Evolutionary conservation across 2,888 invertebrate species (phyloP), one percentile per base, ranked within the genome.

Genomic region (Aphidius colemani): DNA sequence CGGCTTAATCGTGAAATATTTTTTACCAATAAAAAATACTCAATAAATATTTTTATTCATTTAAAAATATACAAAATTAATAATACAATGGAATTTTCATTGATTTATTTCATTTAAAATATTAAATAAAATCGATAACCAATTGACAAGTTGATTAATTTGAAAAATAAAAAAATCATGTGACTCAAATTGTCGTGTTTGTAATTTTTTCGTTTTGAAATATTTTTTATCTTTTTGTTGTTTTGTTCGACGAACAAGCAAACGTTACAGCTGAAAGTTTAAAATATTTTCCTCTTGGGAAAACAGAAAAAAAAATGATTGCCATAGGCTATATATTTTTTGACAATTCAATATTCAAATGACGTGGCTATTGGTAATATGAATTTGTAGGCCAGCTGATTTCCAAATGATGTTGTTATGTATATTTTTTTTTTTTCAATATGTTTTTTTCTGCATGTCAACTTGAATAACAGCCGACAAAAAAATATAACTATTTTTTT

Each of bases 271-370:
- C 30, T 56, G 18, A 30, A 56, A 46, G 30, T 56, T 51, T 48
- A 11, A 59, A 59, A 49, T 39, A n/a, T 49, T 45, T 45, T 13
- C 18, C 13, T 39, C 50, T 13, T n/a, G 45, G 44, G 45, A 49
- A 7, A n/a, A n/a, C 49, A n/a, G 7, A 7, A 49, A 49, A 13
- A 53, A 53, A 41, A 53, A 53, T 53, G 48, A 55, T 61, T 49
- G 53, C 48, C 41, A 48, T 10, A 18, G 48, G 43, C 55, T 55
- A 61, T 57, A 50, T 18, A 44, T 59, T 18, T 53, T 64, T 61
- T 49, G 49, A 64, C 64, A 60, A 60, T 64, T 53, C 63, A 57
- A 64, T 61, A 64, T 64, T 64, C 53, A 61, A 64, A 64, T 64
- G 53, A 61, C 56, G 64, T 41, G 57, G 64, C 56, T 43, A 41